Evolutionary conservation across 2,113 vertebrate genomes (phyloP), one percentile per base, ranked within the genome.

Genomic region (Mastomys natalensis): DNA sequence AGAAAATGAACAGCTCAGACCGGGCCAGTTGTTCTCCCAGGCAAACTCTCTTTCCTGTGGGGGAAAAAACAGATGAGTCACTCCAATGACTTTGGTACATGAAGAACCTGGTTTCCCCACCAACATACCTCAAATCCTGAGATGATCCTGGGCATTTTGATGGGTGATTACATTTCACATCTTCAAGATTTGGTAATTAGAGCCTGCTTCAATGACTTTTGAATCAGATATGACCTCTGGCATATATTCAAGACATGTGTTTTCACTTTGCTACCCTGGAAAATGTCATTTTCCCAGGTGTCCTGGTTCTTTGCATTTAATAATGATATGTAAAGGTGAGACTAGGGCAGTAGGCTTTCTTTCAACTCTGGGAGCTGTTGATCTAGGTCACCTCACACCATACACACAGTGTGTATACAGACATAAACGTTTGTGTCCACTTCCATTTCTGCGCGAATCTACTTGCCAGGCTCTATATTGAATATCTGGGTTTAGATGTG

Each of bases 1-100:
- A 99, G 97, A 99, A 99, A 92, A 99, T 98, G 95, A 99, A 99
- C 64, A 99, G 97, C 96, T 99, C 99, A 0, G 98, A 89, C 60
- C 98, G 98, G 0, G 99, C 99, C 95, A 99, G 95, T 80, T 98
- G 74, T 96, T 99, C 99, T 0, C 99, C 99, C 17, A 98, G 98
- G 97, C 99, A 99, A 0, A 90, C 93, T 3, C 99, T 98, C 70
- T 98, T 99, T 91, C 99, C 99, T 99, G 98, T 0, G 15, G 97
- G 96, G 7, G 31, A 13, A 64, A 96, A 34, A 70, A 58, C 0
- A 45, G 5, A 93, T 70, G 15, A 51, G 66, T 96, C 51, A 84
- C 17, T 58, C 37, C n/a, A 68, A 11, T 82, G 16, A n/a, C 73
- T 17, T 68, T 68, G 1, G 26, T 72, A 7, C 16, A 17, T 26